Percentiles rank a stretch among this genome's conserved stretches.
Evolutionary conservation across 2,797 vertebrate species (phyloP).

Genomic region (Chelon labrosus): DNA sequence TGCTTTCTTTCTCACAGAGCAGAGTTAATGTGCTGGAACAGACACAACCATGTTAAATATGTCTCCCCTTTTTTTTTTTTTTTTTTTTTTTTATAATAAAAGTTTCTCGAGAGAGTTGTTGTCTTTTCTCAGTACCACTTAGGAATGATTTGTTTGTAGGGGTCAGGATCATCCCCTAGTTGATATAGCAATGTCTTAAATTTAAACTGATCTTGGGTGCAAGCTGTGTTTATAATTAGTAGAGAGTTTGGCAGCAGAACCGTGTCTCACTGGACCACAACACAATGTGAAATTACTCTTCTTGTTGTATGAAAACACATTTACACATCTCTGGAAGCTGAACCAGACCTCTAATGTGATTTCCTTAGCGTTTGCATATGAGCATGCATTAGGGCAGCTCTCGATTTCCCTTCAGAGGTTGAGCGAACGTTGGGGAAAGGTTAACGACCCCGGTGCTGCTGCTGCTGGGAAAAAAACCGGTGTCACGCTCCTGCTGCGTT

Average conservation of each 20-base stretch:
- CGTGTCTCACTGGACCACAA: slow-evolving; percentile 1
- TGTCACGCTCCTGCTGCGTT: slow-evolving; percentile 35
- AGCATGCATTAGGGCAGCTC: background rate
- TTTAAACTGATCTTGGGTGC: background rate
- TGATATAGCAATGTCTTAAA: background rate
- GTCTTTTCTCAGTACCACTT: background rate
- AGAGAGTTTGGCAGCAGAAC: slow-evolving; percentile 27
- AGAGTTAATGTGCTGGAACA: slow-evolving; percentile 63
- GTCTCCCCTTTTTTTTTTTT: too few species aligned
- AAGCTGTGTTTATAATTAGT: slow-evolving; percentile 4
- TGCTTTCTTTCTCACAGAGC: slow-evolving; percentile 56
- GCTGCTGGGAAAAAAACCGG: too few species aligned
- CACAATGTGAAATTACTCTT: slow-evolving; percentile 15
- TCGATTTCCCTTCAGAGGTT: background rate
- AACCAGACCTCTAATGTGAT: slow-evolving; percentile 34
- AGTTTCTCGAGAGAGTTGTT: slow-evolving; percentile 7
- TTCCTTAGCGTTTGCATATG: slow-evolving; percentile 35
- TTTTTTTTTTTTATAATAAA: background rate
- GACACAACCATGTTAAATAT: slow-evolving; percentile 35
- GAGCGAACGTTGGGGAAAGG: background rate
- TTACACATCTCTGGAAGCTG: background rate
- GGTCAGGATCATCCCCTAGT: background rate
- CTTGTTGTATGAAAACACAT: slow-evolving; percentile 18
- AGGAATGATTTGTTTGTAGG: background rate
- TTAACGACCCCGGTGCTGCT: slow-evolving; percentile 6